A percentile compares a stretch with the other conserved stretches of the same genome.
These are phyloP conservation scores for Xenopus petersii DNA, from an alignment of 2,797 vertebrate species.

Conservation along the genomic window DNA sequence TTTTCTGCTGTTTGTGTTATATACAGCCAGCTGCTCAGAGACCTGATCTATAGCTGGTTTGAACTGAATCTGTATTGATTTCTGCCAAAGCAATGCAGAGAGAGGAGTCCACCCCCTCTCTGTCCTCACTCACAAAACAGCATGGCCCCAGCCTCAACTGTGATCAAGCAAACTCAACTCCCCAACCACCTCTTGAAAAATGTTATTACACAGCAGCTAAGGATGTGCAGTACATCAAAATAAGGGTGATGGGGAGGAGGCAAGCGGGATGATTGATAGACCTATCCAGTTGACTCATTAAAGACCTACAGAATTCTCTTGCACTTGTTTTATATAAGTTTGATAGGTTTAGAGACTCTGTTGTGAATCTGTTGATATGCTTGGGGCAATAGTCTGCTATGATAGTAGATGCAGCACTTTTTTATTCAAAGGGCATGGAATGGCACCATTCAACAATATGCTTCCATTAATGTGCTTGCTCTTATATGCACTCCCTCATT, in stretches of 20 bases:
- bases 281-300: slow-evolving; percentile 32
- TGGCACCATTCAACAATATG: too few species aligned
- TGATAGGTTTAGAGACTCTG: not conserved
- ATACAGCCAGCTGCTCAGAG: slow-evolving; percentile 48
- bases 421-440: too few species aligned
- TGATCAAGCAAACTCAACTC: slow-evolving; percentile 43
- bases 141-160: slow-evolving; percentile 22
- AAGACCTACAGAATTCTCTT: slow-evolving; percentile 15
- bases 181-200: slow-evolving; percentile 35
- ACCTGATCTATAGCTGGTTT: slow-evolving; percentile 66
- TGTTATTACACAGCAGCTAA: slow-evolving; percentile 40
- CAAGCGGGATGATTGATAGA: slow-evolving; percentile 18
- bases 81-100: slow-evolving; percentile 68
- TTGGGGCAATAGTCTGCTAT: too few species aligned
- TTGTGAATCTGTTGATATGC: too few species aligned
- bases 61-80: slow-evolving; percentile 77
- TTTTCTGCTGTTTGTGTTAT: slow-evolving; percentile 33
- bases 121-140: slow-evolving; percentile 50
- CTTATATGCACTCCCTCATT: too few species aligned
- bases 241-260: slow-evolving; percentile 3
- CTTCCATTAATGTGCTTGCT: too few species aligned
- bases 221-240: slow-evolving; percentile 33
- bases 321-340: not conserved
- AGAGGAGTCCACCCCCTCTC: slow-evolving; percentile 57
- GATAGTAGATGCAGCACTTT: too few species aligned